Conservation (phyloP, 2,888 invertebrate genomes). For the Eupsilia transversa region DNA sequence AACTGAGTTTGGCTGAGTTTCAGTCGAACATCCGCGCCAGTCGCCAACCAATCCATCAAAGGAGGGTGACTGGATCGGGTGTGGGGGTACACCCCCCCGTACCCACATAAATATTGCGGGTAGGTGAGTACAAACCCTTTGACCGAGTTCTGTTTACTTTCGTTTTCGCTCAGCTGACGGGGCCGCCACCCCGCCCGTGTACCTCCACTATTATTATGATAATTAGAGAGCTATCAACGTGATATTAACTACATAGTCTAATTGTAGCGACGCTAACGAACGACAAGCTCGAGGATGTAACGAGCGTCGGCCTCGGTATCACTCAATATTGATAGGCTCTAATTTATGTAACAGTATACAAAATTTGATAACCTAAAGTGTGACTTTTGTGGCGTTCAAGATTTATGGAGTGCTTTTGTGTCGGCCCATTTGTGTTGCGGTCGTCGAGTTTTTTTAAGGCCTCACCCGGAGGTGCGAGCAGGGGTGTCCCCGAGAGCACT, state of each 20-base stretch:
- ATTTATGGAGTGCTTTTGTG: constrained; percentile 41
- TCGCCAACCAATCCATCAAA: constrained; percentile 91
- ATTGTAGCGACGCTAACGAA: constrained; percentile 69
- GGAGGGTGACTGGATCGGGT: constrained; percentile 88
- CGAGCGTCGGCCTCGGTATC: constrained; percentile 40
- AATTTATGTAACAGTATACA: constrained; percentile 37
- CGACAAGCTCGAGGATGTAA: constrained; percentile 54
- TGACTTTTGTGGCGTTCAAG: constrained; percentile 32
- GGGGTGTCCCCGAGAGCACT: constrained; percentile 83
- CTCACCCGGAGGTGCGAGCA: constrained; percentile 70
- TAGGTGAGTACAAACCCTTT: constrained; percentile 91
- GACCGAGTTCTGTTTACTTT: constrained; percentile 91
- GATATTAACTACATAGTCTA: constrained; percentile 78
- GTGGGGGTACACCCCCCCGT: constrained; percentile 85
- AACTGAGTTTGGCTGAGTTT: constrained; percentile 85
- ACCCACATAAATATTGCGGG: constrained; percentile 91
- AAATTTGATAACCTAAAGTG: constrained; percentile 18
- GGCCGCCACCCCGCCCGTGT: constrained; percentile 84
- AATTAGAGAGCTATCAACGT: constrained; percentile 88
- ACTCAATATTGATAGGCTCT: constrained; percentile 40
- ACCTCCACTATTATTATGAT: constrained; percentile 89
- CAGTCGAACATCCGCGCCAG: constrained; percentile 88
- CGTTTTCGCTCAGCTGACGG: constrained; percentile 91
- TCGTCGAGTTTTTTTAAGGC: constrained; percentile 65
- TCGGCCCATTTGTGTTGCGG: constrained; percentile 50